Base-by-base conservation (phyloP, 2,888 invertebrate genomes). In the Thumatha senex region DNA sequence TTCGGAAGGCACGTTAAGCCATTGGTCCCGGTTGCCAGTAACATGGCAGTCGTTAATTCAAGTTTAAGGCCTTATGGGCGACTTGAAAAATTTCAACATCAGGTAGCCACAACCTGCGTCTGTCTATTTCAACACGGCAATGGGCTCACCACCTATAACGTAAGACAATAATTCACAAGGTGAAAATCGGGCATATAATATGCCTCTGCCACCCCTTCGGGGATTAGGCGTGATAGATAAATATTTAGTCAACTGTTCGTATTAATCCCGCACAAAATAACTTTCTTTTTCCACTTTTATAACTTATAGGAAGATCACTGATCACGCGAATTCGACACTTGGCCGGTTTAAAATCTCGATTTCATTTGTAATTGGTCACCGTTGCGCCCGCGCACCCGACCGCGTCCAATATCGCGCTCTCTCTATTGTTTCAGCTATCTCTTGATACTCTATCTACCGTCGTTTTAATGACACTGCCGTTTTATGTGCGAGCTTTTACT, bases 341-440 rank as follows among this genome's bases (percentile, higher is more conserved):
- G 64, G 53, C 67, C 65, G 63, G 61, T 78, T 74, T 70, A 4
- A 67, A 69, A 70, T 76, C 67, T 67, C 57, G 70, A 72, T 76
- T 78, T 77, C 76, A 76, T 78, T 73, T 70, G 79, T 80, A 81
- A 82, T 81, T 76, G 81, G 82, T 84, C 75, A 81, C 51, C 63
- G 70, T 51, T 58, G 70, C 67, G 68, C 67, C 61, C 45, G 63
- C 66, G 73, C 73, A 72, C 58, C 63, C 67, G 63, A 56, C 52
- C 66, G 66, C 51, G 51, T 52, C 67, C 44, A 52, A 58, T 62
- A 69, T 70, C 63, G 57, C 70, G 69, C 86, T 85, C 84, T 84
- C 83, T 80, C 87, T 79, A 86, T 86, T 87, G 86, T 86, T 78
- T 76, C 60, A 69, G 67, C 74, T 77, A 82, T 81, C 80, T 76